Base-by-base conservation (phyloP, 2,797 vertebrate genomes). In the Tinamus major region DNA sequence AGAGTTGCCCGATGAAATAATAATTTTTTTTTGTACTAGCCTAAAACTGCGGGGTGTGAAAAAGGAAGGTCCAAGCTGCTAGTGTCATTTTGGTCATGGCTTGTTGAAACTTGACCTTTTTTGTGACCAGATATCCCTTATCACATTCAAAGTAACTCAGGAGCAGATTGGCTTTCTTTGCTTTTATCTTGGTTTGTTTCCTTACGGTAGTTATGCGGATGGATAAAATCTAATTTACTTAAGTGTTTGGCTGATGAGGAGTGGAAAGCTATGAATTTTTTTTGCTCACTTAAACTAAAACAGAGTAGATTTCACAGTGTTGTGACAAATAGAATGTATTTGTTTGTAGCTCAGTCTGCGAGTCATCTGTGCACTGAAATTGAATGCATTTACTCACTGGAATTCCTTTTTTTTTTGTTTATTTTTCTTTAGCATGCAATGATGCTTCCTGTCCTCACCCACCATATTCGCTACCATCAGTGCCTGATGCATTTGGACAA, bases 381-480 rank as follows among this genome's bases (percentile, higher is more conserved):
- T 48, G 6, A 87, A 67, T 56, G 20, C 1, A 72, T 79, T 80
- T 78, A 10, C n/a, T 68, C 58, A 8, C 15, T 75, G 27, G 21
- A 11, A 44, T 92, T 94, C 39, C 29, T 20, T 85, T 31, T 55
- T 55, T 13, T 18, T 56, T 80, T 31, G 16, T 85, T 31, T 31
- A 9, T 11, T 56, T 31, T 80, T 87, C 81, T 83, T 68, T 96
- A 99, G 99, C 99, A 99, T 8, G 99, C 99, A 51, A 99, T 99
- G 99, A 99, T 99, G 99, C 98, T 99, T 62, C 99, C 99, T 1
- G 99, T 99, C 64, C 98, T 99, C 87, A 99, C 99, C 48, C 99
- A 99, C 96, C 99, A 99, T 18, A 99, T 99, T 86, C 99, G 99
- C 27, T 99, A 99, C 97, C 99, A 99, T 95, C 99, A 99, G 92